These are phyloP conservation scores for Chaenocephalus aceratus DNA, from an alignment of 2,113 vertebrate species.

Conservation along the genomic window DNA sequence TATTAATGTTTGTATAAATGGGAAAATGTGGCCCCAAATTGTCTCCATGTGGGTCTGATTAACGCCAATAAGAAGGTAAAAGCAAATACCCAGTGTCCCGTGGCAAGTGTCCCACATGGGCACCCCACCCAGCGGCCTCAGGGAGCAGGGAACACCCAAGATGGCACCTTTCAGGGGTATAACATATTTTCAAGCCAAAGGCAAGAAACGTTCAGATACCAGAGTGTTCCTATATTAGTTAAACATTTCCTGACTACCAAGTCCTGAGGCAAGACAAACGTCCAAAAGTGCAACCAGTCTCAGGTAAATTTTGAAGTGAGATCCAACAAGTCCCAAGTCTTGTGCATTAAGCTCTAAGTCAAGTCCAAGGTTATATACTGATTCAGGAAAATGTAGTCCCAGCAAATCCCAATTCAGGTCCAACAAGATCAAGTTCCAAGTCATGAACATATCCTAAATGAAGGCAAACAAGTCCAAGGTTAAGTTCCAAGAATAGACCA, in stretches of 20 bases:
- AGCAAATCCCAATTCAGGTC: background rate
- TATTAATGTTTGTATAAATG: conserved; percentile 36
- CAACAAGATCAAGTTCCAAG: background rate
- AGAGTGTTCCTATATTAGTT: background rate
- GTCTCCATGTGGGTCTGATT: conserved; percentile 61
- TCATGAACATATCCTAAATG: background rate
- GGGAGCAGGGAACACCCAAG: conserved; percentile 53
- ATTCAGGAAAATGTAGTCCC: background rate
- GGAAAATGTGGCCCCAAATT: conserved; percentile 49
- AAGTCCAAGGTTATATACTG: background rate
- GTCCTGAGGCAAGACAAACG: background rate
- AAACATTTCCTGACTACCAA: background rate
- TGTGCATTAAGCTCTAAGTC: background rate
- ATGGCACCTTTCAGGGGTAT: conserved; percentile 28
- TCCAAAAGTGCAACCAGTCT: background rate
- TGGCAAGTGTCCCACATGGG: conserved; percentile 46
- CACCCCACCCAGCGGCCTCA: conserved; percentile 50
- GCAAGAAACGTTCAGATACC: background rate
- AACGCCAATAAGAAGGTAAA: conserved; percentile 23
- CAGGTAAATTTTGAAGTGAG: background rate
- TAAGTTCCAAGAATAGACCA: background rate
- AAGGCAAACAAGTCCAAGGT: background rate
- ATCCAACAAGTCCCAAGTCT: background rate
- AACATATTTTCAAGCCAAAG: background rate
- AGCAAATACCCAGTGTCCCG: conserved; percentile 30